Base-by-base conservation (phyloP, 2,797 vertebrate species). In the Lutjanus argentimaculatus region DNA sequence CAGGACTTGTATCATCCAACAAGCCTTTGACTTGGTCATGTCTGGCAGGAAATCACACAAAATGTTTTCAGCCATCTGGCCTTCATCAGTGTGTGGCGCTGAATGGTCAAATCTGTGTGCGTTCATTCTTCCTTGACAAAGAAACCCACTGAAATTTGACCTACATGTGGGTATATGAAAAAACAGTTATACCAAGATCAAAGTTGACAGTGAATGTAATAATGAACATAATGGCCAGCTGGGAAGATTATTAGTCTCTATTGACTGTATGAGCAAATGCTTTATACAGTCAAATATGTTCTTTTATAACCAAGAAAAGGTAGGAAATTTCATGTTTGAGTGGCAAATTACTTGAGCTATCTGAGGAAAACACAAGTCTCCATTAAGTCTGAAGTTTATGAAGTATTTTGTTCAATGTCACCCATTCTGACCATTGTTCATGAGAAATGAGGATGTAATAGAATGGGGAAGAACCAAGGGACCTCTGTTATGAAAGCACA, bases 361-460 rank as follows among this genome's bases (percentile, higher is more conserved):
- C 56, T 73, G 22, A 51, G 17, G 17, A 49, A 13, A 22, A n/a
- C 46, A 45, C 13, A 64, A 56, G 63, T 69, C 16, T 81, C 51
- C 16, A 53, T 65, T 42, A 72, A 66, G 22, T 61, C 4, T 17
- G 21, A 48, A 64, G 70, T 79, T 69, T 70, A 71, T 77, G 40
- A 56, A 68, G 45, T 52, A 1, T 66, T 72, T 80, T 86, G 74
- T 80, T 87, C 80, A 86, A 51, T 88, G 85, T 86, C 83, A 81
- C 46, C 74, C 46, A 21, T 42, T 88, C 9, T 55, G 62, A 76
- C 48, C 73, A 46, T 30, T 85, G 58, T 48, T 84, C 19, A 46
- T 84, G 79, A 88, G 51, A 45, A 85, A 88, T 83, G 61, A 52
- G 22, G n/a, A 70, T 13, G 25, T 75, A 61, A 80, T 56, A 65